Evolutionary conservation across 2,113 vertebrate genomes (phyloP).

Genomic region (Phalacrocorax aristotelis): DNA sequence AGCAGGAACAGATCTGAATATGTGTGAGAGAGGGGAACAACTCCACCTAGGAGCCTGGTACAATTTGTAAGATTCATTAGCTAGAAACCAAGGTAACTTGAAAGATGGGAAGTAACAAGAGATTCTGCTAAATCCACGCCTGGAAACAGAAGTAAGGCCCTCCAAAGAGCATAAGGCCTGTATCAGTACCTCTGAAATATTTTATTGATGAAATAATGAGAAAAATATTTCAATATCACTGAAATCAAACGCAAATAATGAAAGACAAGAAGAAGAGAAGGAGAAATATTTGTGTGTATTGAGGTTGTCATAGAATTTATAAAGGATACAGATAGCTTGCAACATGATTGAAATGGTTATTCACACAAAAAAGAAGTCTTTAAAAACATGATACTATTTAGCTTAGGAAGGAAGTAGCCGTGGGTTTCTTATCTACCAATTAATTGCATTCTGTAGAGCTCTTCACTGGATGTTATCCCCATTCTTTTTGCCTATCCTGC

Average conservation of each 20-base stretch:
- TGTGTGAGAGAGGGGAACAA: not conserved
- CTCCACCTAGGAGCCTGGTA: not conserved
- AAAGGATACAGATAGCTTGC: not conserved
- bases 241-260: not conserved
- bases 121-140: not conserved
- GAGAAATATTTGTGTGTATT: not conserved
- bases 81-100: not conserved
- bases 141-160: not conserved
- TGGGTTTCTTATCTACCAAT: not conserved
- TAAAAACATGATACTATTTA: not conserved
- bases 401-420: not conserved
- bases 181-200: not conserved
- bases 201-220: not conserved
- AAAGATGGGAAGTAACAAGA: not conserved
- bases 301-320: not conserved
- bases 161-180: not conserved
- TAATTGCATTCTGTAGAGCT: conserved; percentile 17
- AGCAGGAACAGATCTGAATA: not conserved
- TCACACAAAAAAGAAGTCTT: not conserved
- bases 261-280: not conserved
- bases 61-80: not conserved
- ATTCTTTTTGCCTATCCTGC: not conserved
- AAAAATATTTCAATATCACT: not conserved
- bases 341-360: not conserved
- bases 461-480: not conserved